Conservation (phyloP, 2,888 invertebrate species). For the Phengaris alcon region DNA sequence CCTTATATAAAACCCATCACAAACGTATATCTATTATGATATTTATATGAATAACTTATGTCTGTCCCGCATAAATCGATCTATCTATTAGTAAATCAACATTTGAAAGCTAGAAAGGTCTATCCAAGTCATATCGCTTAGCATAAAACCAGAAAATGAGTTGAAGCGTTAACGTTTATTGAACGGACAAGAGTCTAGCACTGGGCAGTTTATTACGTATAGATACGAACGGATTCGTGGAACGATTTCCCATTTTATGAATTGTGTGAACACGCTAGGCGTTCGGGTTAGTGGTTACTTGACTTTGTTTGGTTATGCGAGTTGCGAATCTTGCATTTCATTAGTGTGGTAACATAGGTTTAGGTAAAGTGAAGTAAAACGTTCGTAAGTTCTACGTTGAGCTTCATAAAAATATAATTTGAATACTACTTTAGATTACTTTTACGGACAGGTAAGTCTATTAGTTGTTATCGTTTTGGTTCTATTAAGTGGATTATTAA, state of each 20-base stretch:
- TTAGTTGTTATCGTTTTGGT: too few species aligned
- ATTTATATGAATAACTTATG: background rate
- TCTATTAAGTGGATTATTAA: too few species aligned
- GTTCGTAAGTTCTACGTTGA: too few species aligned
- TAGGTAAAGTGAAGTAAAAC: background rate
- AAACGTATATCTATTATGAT: too few species aligned
- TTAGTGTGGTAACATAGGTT: background rate
- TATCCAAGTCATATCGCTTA: conserved; percentile 8
- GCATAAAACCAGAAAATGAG: conserved; percentile 26
- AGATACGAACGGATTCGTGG: conserved; percentile 18
- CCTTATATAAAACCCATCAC: background rate
- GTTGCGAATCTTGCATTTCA: conserved; percentile 11
- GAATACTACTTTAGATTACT: background rate
- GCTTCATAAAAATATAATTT: too few species aligned
- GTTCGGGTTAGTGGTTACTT: conserved; percentile 10
- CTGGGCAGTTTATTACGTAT: conserved; percentile 11
- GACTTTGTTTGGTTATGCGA: conserved; percentile 4
- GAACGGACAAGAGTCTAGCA: background rate
- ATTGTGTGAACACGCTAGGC: conserved; percentile 23
- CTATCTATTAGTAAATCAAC: conserved; percentile 15
- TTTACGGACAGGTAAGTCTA: background rate
- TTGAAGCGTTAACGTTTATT: conserved; percentile 20
- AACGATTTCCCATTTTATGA: conserved; percentile 25
- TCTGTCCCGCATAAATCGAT: background rate
- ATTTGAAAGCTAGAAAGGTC: conserved; percentile 9